These are phyloP conservation scores for Enteromius treurensis DNA, from an alignment of 2,797 vertebrate species.

Conservation along the genomic window DNA sequence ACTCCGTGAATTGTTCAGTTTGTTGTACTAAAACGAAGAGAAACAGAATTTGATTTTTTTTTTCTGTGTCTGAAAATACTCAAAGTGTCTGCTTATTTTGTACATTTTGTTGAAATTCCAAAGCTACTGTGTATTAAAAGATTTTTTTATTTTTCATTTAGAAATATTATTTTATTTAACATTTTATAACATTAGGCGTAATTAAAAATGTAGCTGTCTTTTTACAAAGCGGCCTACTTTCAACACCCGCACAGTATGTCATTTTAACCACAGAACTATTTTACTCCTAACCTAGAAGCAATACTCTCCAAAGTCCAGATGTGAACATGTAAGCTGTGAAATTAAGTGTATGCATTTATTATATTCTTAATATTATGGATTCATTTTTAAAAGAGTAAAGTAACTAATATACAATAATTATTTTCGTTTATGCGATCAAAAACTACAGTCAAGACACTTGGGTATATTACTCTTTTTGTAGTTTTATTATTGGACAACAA, in stretches of 20 bases:
- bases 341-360: not conserved
- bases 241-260: not conserved
- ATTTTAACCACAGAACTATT: not conserved
- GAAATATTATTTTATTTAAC: not conserved
- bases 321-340: not conserved
- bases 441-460: not conserved
- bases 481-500: conserved; percentile 70
- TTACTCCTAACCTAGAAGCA: not conserved
- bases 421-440: not conserved
- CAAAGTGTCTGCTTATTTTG: not conserved
- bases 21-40: not conserved
- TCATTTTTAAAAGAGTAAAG: not conserved
- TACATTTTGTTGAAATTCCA: not conserved
- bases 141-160: not conserved
- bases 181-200: not conserved
- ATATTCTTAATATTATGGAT: not conserved
- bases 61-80: too few species aligned
- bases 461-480: conserved; percentile 57
- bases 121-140: not conserved
- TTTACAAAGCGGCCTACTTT: not conserved
- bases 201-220: not conserved
- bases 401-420: not conserved
- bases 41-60: not conserved
- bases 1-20: not conserved
- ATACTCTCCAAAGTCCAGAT: not conserved